A percentile compares a stretch with the other conserved stretches of the same genome.
phyloP scores from a whole-genome alignment of 1,140 invertebrate genomes.

The Thereuonema tuberculata region DNA sequence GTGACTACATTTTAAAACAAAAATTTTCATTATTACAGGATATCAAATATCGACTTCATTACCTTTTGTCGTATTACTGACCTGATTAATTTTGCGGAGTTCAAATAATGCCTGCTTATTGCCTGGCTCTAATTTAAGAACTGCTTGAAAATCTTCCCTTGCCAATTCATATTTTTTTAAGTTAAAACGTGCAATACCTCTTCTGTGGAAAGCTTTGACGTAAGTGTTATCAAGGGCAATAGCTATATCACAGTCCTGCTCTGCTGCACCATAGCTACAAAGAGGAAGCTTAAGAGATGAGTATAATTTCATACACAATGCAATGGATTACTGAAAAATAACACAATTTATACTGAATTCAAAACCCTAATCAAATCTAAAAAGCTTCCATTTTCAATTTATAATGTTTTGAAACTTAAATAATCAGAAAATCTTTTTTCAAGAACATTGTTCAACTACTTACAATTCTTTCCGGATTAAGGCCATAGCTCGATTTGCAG shows the following conservation, averaged over 20 bases:
- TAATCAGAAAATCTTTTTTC: too few species aligned
- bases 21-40: too few species aligned
- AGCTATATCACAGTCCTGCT: conserved; percentile 56
- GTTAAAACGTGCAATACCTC: conserved; percentile 50
- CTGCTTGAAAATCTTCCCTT: conserved; percentile 45
- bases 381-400: neutral
- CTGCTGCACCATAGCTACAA: conserved; percentile 53
- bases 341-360: conserved; percentile 3
- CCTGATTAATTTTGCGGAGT: conserved; percentile 42
- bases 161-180: conserved; percentile 47
- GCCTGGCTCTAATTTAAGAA: conserved; percentile 53
- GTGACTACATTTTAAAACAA: too few species aligned
- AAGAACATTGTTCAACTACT: too few species aligned
- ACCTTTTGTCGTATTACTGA: conserved; percentile 13
- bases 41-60: too few species aligned
- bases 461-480: conserved; percentile 71
- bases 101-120: conserved; percentile 47
- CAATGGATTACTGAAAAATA: conserved; percentile 11
- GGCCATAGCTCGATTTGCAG: conserved; percentile 76
- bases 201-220: conserved; percentile 61
- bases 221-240: conserved; percentile 55
- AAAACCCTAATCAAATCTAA: too few species aligned
- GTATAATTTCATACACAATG: too few species aligned
- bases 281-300: too few species aligned
- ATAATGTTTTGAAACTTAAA: too few species aligned